Evolutionary conservation across 2,797 vertebrate genomes (phyloP), one percentile per base, ranked within the genome.

Genomic region (Lagocephalus sceleratus): DNA sequence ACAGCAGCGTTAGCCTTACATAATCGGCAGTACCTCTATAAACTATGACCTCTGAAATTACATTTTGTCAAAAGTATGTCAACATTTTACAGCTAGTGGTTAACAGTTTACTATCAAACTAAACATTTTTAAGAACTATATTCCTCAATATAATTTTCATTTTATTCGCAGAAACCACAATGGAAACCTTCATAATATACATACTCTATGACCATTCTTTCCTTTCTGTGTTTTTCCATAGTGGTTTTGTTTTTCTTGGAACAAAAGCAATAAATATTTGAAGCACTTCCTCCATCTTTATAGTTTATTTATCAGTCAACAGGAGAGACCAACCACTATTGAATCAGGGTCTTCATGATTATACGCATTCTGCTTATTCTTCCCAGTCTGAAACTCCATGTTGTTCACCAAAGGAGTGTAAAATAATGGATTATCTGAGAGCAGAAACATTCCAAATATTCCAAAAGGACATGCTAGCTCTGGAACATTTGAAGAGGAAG

Each of bases 261-360:
- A 86, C 79, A 86, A 86, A 88, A 64, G 68, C 59, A 40, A 85
- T 91, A 68, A 90, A 91, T 91, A 88, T 89, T 90, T 89, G 47
- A 92, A 57, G 32, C 7, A 20, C 72, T 76, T 76, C 73, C 72
- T 84, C 48, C 68, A 58, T 56, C 59, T 77, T 57, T 81, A 86
- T 90, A 75, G 80, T 90, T 90, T 88, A 90, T 92, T 90, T 74
- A 91, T 87, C 60, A 84, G 69, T 68, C 47, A 51, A 57, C 67
- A 63, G 65, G 69, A 79, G 65, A 79, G 68, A 81, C n/a, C 78
- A 66, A 84, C 42, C 81, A 84, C 66, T 55, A 56, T 70, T 1
- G 32, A 35, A 12, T n/a, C 39, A 5, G 39, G 15, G 39, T 15
- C 38, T 35, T 12, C 4, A 3, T 35, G 32, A 35, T 35, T 35